These are phyloP conservation scores for Cavia porcellus DNA, from an alignment of 2,113 vertebrate species.

Conservation along the genomic window DNA sequence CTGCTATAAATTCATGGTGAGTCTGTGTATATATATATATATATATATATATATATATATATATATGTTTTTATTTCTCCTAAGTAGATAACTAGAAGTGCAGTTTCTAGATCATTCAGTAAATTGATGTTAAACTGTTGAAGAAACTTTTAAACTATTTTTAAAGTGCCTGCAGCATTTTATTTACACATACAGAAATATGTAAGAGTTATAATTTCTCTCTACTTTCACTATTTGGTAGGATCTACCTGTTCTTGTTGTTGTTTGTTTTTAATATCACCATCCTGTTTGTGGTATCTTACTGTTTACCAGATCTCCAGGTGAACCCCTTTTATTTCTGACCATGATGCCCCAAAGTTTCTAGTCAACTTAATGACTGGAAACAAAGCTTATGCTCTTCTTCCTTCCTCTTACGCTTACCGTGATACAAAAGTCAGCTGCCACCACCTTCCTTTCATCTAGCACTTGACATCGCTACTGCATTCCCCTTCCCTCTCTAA, in stretches of 20 bases:
- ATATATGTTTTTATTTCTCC: constrained; percentile 45
- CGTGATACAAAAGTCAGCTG: neutral
- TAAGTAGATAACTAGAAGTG: neutral
- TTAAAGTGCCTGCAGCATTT: neutral
- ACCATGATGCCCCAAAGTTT: neutral
- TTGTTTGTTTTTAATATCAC: neutral
- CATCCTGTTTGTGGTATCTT: neutral
- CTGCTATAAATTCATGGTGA: neutral
- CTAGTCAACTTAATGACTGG: neutral
- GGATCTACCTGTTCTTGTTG: neutral
- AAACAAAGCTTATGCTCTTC: neutral
- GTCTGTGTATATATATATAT: too few species aligned
- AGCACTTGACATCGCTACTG: neutral
- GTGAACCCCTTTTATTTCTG: neutral
- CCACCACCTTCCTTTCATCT: neutral
- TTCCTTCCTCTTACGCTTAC: neutral
- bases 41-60: too few species aligned
- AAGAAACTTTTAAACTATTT: neutral
- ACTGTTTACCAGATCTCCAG: neutral
- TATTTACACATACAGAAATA: neutral
- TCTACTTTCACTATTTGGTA: neutral
- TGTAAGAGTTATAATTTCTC: neutral
- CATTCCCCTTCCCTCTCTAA: neutral
- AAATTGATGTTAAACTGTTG: constrained; percentile 35
- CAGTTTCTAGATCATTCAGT: neutral